Evolutionary conservation across 2,797 vertebrate genomes (phyloP), one percentile per base, ranked within the genome.

Genomic region (Neoniphon sammara): DNA sequence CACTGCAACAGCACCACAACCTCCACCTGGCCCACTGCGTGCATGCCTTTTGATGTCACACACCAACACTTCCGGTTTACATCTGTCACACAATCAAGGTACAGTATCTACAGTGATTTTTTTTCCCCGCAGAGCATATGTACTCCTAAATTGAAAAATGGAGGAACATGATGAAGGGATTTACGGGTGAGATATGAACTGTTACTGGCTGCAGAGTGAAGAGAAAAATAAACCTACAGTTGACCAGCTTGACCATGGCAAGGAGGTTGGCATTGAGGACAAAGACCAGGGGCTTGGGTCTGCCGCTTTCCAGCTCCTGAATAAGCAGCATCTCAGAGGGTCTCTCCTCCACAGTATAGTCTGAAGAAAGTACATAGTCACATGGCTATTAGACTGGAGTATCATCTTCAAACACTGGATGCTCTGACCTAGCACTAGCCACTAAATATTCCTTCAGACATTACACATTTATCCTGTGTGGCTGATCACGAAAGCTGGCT

Each of bases 1-100:
- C 97, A 99, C 82, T 99, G 98, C 30, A 99, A 93, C 87, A 99
- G 94, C 75, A 99, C 94, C 81, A 99, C 95, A 71, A 99, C 95
- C 93, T 99, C 98, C 0, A 96, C 95, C 86, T 99, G 98, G 46
- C 98, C 97, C 86, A 98, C 96, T 0, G 97, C 97, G 18, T 99
- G 97, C 97, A 99, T 98, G 23, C 98, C 98, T 70, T 98, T 98
- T 0, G 98, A 97, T 15, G 96, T 98, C 87, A 99, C 95, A 79
- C 97, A 99, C 98, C 98, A 99, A 92, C 98, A 99, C 85, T 97
- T 97, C 85, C 98, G 95, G 93, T 99, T 99, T 73, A 99, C 97
- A 89, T 99, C 98, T 99, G 65, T 53, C 39, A 66, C 57, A 86
- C 63, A 85, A 70, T 44, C 47, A 50, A 60, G 36, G 42, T 27